phyloP scores from a whole-genome alignment of 37 sponge, comb jelly and placozoan genomes.

The Haliclona indistincta region DNA sequence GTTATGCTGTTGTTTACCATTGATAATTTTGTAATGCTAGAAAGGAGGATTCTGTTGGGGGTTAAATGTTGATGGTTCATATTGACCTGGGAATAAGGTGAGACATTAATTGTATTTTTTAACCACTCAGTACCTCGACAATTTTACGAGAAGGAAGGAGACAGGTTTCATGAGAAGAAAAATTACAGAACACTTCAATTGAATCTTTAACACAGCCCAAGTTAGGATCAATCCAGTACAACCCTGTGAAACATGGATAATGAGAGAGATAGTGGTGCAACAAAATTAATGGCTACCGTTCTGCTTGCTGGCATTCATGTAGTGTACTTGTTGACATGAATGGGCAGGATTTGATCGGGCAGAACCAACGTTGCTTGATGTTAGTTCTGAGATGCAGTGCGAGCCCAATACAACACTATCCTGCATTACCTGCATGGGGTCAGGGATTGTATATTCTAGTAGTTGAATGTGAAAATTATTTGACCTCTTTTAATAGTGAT shows the following conservation, averaged over 20 bases:
- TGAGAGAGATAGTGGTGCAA: slow-evolving; percentile 1
- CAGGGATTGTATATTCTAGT: too few relatives aligned
- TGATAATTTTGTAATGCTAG: too few relatives aligned
- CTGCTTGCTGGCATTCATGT: not conserved
- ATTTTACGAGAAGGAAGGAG: slow-evolving; percentile 30
- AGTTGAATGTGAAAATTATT: too few relatives aligned
- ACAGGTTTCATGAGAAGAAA: slow-evolving; percentile 58
- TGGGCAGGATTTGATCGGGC: slow-evolving; percentile 27
- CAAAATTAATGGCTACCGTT: not conserved
- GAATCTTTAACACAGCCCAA: slow-evolving; percentile 63
- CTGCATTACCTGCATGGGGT: too few relatives aligned
- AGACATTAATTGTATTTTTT: too few relatives aligned
- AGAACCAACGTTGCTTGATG: not conserved
- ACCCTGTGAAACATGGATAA: slow-evolving; percentile 2
- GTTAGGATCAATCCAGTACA: slow-evolving; percentile 79
- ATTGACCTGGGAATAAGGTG: too few relatives aligned
- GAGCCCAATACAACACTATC: too few relatives aligned
- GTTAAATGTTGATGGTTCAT: too few relatives aligned
- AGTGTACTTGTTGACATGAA: slow-evolving; percentile 32
- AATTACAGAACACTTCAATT: slow-evolving; percentile 59
- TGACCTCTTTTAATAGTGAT: too few relatives aligned
- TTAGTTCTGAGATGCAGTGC: not conserved
- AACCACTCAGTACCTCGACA: too few relatives aligned
- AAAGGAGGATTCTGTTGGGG: too few relatives aligned
- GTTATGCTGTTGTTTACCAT: too few relatives aligned